A percentile compares a stretch with the other conserved stretches of the same genome.
phyloP scores from a whole-genome alignment of 2,888 invertebrate species.

The Cephonodes hylas region DNA sequence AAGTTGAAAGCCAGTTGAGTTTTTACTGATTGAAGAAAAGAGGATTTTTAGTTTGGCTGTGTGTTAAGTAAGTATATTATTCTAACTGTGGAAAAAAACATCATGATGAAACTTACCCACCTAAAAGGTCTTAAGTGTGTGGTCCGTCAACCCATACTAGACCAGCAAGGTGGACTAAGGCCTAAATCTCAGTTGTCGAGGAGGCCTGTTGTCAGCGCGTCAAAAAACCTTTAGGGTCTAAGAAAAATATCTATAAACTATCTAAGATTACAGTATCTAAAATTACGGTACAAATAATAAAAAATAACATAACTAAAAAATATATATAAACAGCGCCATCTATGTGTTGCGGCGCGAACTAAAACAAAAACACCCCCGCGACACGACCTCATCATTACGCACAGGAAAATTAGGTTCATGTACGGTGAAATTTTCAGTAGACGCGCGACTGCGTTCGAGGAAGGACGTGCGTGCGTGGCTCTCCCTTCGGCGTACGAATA shows the following conservation, averaged over 20 bases:
- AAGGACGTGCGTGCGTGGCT: conserved; percentile 29
- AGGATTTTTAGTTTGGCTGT: no score
- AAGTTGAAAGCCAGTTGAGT: background rate
- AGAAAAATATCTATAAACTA: no score
- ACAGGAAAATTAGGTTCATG: conserved; percentile 61
- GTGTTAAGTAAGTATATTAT: no score
- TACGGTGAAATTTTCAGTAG: conserved; percentile 57
- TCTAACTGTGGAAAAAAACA: no score
- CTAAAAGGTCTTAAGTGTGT: no score
- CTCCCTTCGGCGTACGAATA: background rate
- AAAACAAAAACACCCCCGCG: conserved; percentile 15
- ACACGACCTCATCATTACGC: conserved; percentile 15
- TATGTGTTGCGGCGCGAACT: conserved; percentile 30
- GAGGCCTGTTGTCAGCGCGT: no score
- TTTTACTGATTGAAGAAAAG: background rate
- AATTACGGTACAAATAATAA: background rate
- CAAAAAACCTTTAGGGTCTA: no score
- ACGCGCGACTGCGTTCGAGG: conserved; percentile 40
- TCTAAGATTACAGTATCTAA: no score
- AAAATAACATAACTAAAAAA: background rate
- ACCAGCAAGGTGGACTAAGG: no score
- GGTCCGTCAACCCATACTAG: no score
- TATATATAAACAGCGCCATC: conserved; percentile 39
- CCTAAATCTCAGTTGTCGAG: no score
- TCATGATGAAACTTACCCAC: no score